Conservation (phyloP, 2,797 vertebrate genomes). For the Cottoperca gobio region DNA sequence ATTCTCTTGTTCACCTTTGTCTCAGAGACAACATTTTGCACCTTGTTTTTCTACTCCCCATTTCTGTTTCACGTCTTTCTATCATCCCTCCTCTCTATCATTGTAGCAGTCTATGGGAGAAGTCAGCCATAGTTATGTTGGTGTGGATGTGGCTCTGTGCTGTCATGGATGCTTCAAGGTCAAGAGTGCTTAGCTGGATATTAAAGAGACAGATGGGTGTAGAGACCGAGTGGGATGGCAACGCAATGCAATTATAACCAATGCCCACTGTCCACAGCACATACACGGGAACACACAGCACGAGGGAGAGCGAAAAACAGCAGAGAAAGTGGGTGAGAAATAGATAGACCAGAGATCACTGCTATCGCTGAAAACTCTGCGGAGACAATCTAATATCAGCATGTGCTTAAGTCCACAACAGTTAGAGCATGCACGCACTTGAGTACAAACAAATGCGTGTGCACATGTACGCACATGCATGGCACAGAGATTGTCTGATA, state of each 20-base stretch:
- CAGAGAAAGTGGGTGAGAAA: slow-evolving; percentile 60
- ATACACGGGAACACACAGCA: slow-evolving; percentile 10
- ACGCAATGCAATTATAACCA: slow-evolving; percentile 77
- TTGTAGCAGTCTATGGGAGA: slow-evolving; percentile 40
- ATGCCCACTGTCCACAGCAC: slow-evolving; percentile 57
- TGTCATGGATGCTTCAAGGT: slow-evolving; percentile 77
- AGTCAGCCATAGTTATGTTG: slow-evolving; percentile 53
- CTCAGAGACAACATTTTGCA: slow-evolving; percentile 66
- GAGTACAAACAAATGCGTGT: slow-evolving; percentile 52
- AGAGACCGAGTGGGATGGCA: slow-evolving; percentile 72
- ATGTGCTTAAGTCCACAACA: slow-evolving; percentile 63
- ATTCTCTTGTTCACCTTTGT: slow-evolving; percentile 75
- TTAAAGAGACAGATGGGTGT: slow-evolving; percentile 79
- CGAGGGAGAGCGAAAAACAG: slow-evolving; percentile 18
- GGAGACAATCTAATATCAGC: slow-evolving; percentile 74
- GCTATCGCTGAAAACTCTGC: slow-evolving; percentile 64
- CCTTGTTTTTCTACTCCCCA: slow-evolving; percentile 63
- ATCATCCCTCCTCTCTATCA: slow-evolving; percentile 45
- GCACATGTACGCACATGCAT: slow-evolving; percentile 30
- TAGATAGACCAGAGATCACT: slow-evolving; percentile 59
- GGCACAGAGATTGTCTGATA: slow-evolving; percentile 75
- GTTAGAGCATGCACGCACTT: slow-evolving; percentile 43
- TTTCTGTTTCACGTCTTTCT: slow-evolving; percentile 38
- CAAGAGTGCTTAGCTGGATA: slow-evolving; percentile 83
- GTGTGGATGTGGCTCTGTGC: slow-evolving; percentile 47